Percentiles rank a stretch among this genome's conserved stretches.
phyloP scores from a whole-genome alignment of 2,888 invertebrate genomes.

The Plebejus argus region DNA sequence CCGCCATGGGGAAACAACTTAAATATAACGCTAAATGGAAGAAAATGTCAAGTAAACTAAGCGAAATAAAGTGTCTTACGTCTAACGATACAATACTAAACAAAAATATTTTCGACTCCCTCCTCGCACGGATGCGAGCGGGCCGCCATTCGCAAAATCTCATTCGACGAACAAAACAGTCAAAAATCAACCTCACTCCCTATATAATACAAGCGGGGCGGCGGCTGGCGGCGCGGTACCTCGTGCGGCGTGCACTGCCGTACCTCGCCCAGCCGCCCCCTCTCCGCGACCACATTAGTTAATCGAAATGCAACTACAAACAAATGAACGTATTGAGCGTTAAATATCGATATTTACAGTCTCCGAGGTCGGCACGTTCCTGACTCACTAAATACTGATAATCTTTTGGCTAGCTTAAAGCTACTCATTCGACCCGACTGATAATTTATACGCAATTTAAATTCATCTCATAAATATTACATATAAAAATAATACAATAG shows the following conservation, averaged over 20 bases:
- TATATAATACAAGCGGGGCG: constrained; percentile 63
- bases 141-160: constrained; percentile 21
- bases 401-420: constrained; percentile 32
- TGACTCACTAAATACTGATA: constrained; percentile 29
- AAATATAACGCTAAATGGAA: constrained; percentile 73
- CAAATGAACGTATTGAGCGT: constrained; percentile 52
- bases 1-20: constrained; percentile 71
- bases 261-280: constrained; percentile 25
- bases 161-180: constrained; percentile 32
- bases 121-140: constrained; percentile 43
- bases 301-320: constrained; percentile 45
- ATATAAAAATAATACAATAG: constrained; percentile 27
- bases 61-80: constrained; percentile 54
- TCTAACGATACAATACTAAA: constrained; percentile 57
- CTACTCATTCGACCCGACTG: constrained; percentile 29
- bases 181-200: constrained; percentile 55
- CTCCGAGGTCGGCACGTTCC: constrained; percentile 22
- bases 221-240: constrained; percentile 58
- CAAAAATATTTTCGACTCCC: constrained; percentile 59
- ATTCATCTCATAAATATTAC: constrained; percentile 31
- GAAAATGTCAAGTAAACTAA: constrained; percentile 74
- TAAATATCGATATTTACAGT: constrained; percentile 44
- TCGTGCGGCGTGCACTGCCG: constrained; percentile 22
- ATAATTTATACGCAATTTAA: constrained; percentile 20
- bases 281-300: not conserved